Evolutionary conservation across 2,888 invertebrate genomes (phyloP).

Genomic region (Clusia tigrina): DNA sequence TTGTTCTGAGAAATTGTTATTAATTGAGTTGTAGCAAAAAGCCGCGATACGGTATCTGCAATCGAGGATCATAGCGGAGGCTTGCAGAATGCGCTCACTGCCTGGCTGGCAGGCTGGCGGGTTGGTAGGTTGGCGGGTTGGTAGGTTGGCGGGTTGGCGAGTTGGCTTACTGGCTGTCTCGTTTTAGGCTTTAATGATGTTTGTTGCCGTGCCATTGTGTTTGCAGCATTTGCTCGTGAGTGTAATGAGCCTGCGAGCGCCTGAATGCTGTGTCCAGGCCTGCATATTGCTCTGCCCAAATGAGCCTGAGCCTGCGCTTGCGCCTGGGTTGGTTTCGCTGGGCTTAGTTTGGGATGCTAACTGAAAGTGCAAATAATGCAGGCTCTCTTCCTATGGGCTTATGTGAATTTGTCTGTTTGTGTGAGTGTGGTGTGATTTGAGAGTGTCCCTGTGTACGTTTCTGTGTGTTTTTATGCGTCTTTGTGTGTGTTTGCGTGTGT

Average conservation of each 20-base stretch:
- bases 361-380: constrained; percentile 15
- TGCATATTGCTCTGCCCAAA: too few relatives aligned
- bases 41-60: constrained; percentile 40
- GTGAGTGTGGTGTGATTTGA: too few relatives aligned
- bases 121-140: background rate
- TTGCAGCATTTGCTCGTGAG: background rate
- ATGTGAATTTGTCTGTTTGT: too few relatives aligned
- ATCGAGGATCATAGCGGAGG: constrained; percentile 33
- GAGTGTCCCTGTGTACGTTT: too few relatives aligned
- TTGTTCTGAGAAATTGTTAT: constrained; percentile 63
- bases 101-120: background rate
- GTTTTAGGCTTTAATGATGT: constrained; percentile 6
- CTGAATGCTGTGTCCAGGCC: too few relatives aligned
- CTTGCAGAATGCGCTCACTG: background rate
- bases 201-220: background rate
- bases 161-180: background rate
- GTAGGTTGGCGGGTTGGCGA: background rate
- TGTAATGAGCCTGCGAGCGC: background rate
- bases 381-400: too few relatives aligned
- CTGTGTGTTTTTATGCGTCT: too few relatives aligned
- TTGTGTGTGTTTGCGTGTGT: background rate
- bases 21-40: constrained; percentile 59
- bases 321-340: background rate
- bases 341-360: constrained; percentile 6
- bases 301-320: background rate